Percentiles rank a stretch among this genome's conserved stretches.
These are phyloP conservation scores for Aurelia aurita complex sp. Pacific DNA, from an alignment of 30 jellyfish, hydroid and myxozoan species.

Conservation along the genomic window DNA sequence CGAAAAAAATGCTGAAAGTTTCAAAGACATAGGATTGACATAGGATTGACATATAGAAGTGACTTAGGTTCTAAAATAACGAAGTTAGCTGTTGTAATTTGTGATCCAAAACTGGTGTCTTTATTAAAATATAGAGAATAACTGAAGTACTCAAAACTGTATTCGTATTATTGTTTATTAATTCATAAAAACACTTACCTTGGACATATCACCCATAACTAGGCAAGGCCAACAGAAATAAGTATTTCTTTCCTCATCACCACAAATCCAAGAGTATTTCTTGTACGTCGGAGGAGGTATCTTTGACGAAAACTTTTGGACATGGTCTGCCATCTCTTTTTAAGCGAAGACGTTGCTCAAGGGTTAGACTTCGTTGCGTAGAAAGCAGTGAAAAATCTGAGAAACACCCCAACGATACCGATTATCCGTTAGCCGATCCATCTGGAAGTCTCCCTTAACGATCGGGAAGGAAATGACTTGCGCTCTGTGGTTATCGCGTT, in stretches of 20 bases:
- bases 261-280: not conserved
- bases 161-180: not conserved
- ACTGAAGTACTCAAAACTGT: not conserved
- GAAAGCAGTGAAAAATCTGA: not conserved
- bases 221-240: slow-evolving; percentile 14
- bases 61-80: no score
- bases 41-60: no score
- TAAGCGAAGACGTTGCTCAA: not conserved
- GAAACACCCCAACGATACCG: not conserved
- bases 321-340: slow-evolving; percentile 3
- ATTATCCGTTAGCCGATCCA: no score
- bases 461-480: no score
- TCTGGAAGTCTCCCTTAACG: no score
- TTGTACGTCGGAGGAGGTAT: not conserved
- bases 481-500: no score
- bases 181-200: not conserved
- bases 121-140: no score
- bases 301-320: not conserved
- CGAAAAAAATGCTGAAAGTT: no score
- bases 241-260: slow-evolving; percentile 3
- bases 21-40: no score
- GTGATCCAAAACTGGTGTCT: no score
- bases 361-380: not conserved
- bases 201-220: slow-evolving; percentile 5
- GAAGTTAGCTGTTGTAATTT: no score